Conservation (phyloP, 2,888 invertebrate species). For the Dynastes tityus region DNA sequence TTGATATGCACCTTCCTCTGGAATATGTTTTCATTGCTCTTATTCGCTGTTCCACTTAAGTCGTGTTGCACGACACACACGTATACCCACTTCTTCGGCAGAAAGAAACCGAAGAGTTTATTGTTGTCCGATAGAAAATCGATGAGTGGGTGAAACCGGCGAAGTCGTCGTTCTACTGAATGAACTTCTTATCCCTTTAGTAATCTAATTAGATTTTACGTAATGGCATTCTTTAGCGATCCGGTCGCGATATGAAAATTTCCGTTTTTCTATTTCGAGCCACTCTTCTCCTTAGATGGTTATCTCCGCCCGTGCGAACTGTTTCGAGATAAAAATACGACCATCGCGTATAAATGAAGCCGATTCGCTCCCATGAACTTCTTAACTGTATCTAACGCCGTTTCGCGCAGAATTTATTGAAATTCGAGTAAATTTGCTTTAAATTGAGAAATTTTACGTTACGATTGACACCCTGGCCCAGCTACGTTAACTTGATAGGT, state of each 20-base stretch:
- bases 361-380: not conserved
- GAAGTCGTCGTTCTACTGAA: conserved; percentile 30
- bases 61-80: not conserved
- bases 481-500: no score
- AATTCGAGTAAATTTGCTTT: not conserved
- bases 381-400: not conserved
- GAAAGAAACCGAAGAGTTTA: conserved; percentile 31
- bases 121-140: conserved; percentile 45
- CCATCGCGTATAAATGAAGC: conserved; percentile 5
- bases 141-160: conserved; percentile 25
- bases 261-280: conserved; percentile 25
- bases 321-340: conserved; percentile 11
- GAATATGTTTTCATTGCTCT: no score
- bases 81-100: not conserved
- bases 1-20: no score
- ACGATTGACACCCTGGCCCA: no score
- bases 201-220: conserved; percentile 45
- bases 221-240: conserved; percentile 44
- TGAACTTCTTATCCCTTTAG: conserved; percentile 42
- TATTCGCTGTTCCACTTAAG: not conserved
- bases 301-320: conserved; percentile 18
- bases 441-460: not conserved
- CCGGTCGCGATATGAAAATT: conserved; percentile 43
- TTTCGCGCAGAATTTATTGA: not conserved
- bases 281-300: conserved; percentile 1